phyloP scores from a whole-genome alignment of 53 echinoderm and acorn worm species.

The Echinarachnius parma region DNA sequence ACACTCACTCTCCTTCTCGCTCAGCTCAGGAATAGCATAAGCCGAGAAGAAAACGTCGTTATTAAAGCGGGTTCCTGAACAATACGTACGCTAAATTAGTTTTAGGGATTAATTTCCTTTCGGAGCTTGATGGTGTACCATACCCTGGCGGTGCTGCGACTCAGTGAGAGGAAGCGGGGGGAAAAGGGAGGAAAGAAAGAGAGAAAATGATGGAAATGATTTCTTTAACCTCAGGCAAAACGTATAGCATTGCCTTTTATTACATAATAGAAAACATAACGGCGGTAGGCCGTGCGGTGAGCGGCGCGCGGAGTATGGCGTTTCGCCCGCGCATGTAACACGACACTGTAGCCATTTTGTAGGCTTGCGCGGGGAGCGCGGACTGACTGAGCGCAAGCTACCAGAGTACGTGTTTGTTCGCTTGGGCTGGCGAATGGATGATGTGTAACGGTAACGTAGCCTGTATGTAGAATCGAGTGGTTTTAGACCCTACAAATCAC shows the following conservation, averaged over 20 bases:
- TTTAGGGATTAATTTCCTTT: conserved; percentile 51
- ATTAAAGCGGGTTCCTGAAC: conserved; percentile 42
- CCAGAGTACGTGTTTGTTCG: too few relatives aligned
- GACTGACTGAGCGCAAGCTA: too few relatives aligned
- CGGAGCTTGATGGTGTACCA: conserved; percentile 35
- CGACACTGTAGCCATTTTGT: conserved; percentile 49
- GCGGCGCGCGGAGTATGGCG: conserved; percentile 18
- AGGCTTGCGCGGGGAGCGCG: conserved; percentile 14
- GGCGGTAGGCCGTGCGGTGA: conserved; percentile 32
- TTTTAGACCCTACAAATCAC: too few relatives aligned
- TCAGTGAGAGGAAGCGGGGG: too few relatives aligned
- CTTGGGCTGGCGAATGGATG: too few relatives aligned
- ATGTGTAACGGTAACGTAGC: too few relatives aligned
- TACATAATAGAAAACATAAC: conserved; percentile 52
- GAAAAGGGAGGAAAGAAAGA: too few relatives aligned
- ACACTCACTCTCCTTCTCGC: conserved; percentile 42
- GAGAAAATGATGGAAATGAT: conserved; percentile 56
- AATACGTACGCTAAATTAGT: conserved; percentile 52
- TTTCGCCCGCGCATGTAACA: conserved; percentile 41
- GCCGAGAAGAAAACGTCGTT: conserved; percentile 43
- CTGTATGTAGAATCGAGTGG: too few relatives aligned
- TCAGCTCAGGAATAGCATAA: conserved; percentile 20
- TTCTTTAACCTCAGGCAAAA: conserved; percentile 40
- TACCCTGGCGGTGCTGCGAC: conserved; percentile 35
- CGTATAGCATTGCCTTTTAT: conserved; percentile 54